Evolutionary conservation across 1,140 invertebrate genomes (phyloP), one percentile per base, ranked within the genome.

Genomic region (Psix sp.): DNA sequence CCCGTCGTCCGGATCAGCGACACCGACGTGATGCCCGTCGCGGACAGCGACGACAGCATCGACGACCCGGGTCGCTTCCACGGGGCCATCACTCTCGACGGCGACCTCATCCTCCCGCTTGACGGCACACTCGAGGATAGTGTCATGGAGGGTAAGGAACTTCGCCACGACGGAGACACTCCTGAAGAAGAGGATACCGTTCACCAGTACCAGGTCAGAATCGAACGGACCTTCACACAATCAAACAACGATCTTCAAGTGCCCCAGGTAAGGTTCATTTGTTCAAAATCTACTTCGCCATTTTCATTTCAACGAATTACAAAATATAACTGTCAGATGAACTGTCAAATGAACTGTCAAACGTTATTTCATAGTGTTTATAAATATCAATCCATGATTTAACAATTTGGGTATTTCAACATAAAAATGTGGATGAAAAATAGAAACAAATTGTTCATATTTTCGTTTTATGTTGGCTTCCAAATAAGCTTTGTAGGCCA

Each of bases 221-320:
- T 91, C 24, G 90, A 91, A 77, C 89, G 87, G 16, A 78, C 81
- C 1, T 88, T 84, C 16, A 79, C 89, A 35, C 86, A 84, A 0
- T 89, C 35, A 89, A 33, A 89, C 87, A 11, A 66, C 26, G 18
- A 88, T 89, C 74, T 91, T 90, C 16, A 88, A 89, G 71, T 91
- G 89, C 11, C 90, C 81, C 91, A 92, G 86, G 85, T 86, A 21
- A 62, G 0, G 3, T 46, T 33, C 2, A 38, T 38, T 38, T 38
- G 14, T 38, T 16, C 5, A 4, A 33, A 33, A 24, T 29, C 7
- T 29, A 7, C n/a, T 29, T 29, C 26, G n/a, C 26, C n/a, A 24
- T 10, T 29, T 29, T 29, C 7, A 29, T 29, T 24, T 24, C 4
- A 3, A 29, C 26, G 2, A 29, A 29, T n/a, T 2, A n/a, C 26